Base-by-base conservation (phyloP, 1,140 invertebrate species). In the Chrysopa pallens region DNA sequence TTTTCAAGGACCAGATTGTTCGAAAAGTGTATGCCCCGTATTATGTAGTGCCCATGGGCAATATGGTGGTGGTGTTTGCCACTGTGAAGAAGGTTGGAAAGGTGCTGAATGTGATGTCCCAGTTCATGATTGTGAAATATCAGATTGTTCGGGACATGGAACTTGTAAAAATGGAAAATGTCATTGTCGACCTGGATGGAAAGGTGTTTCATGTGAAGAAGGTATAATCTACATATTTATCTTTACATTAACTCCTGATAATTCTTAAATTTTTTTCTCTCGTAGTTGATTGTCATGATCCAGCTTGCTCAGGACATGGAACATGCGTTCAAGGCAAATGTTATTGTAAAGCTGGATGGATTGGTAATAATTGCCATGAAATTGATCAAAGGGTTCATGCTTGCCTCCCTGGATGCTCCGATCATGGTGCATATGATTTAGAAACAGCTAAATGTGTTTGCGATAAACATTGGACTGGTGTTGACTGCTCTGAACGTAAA, bases 11-110 rank as follows among this genome's bases (percentile, higher is more conserved):
- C 70, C 78, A 47, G 83, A 86, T 57, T 95, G 89, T 61, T 84
- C 85, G n/a, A 84, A 86, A 62, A 86, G 87, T 91, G 79, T 94
- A n/a, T 99, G 95, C 68, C 95, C 94, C 29, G 86, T 95, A 4
- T 68, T 97, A 41, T 98, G 95, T 67, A 92, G 88, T 47, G 90
- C 85, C 44, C 90, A 97, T 57, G 95, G 95, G 17, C 80, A 89
- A 53, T 98, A 97, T 60, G 81, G 87, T 15, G 87, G 88, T 39
- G 95, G 95, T 12, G 67, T 89, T 48, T 99, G 95, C 65, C 81
- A 91, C 55, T 99, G 95, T 63, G 87, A 92, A 60, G 81, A 89
- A 52, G 91, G 92, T 37, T 98, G 87, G 86, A 95, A 95, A 67
- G 94, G 94, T 28, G 72, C 78, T 14, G 91, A 96, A 67, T 99